Percentiles rank a stretch among this genome's conserved stretches.
Conservation (phyloP, 1,140 invertebrate species). For the Chrysopa pallens region DNA sequence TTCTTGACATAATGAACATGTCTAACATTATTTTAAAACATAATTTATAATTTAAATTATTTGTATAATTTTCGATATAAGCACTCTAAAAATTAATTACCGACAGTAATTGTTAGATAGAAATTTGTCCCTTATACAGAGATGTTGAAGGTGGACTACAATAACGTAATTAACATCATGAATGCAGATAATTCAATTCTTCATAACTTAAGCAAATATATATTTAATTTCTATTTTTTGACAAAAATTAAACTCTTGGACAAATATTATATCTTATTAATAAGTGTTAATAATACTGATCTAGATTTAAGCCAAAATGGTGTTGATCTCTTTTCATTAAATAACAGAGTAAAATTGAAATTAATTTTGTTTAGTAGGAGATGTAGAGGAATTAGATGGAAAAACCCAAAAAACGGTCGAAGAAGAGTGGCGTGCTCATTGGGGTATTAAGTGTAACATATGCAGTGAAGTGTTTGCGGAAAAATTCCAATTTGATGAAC, state of each 20-base stretch:
- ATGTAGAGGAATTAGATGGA: slow-evolving; percentile 14
- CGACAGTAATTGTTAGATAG: background rate
- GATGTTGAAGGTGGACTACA: too few species aligned
- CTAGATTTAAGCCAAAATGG: too few species aligned
- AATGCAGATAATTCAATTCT: too few species aligned
- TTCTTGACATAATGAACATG: background rate
- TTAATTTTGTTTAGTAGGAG: slow-evolving; percentile 6
- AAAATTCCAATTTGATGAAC: slow-evolving; percentile 16
- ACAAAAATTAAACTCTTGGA: too few species aligned
- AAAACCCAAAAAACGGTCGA: slow-evolving; percentile 15
- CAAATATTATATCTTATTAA: too few species aligned
- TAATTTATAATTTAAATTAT: background rate
- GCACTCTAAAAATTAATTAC: background rate
- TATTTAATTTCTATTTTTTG: too few species aligned
- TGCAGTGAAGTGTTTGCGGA: slow-evolving; percentile 14
- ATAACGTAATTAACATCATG: too few species aligned
- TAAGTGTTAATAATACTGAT: too few species aligned
- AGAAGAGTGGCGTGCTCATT: slow-evolving; percentile 17
- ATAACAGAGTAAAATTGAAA: too few species aligned
- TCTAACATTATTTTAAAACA: background rate
- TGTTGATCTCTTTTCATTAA: too few species aligned
- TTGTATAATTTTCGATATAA: background rate
- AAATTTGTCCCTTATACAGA: background rate
- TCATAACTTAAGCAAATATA: too few species aligned
- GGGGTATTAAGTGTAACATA: slow-evolving; percentile 21